Evolutionary conservation across 2,113 vertebrate genomes (phyloP).

Genomic region (Macheiramphus alcinus): DNA sequence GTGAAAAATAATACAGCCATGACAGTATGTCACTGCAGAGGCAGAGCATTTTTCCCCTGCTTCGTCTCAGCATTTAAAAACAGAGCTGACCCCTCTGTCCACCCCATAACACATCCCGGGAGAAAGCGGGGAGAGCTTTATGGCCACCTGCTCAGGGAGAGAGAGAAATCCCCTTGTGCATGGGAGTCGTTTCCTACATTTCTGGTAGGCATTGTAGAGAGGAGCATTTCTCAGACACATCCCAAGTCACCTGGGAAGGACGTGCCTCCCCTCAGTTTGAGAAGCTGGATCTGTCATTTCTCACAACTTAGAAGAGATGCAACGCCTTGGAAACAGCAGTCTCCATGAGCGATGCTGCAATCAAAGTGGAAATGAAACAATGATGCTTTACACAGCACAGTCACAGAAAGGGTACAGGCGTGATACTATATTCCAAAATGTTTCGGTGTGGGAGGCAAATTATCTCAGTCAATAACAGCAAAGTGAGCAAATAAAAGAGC

Average conservation of each 20-base stretch:
- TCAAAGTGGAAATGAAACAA: neutral
- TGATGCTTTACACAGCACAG: neutral
- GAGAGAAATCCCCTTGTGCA: neutral
- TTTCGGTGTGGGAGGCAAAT: conserved; percentile 20
- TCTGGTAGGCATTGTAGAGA: neutral
- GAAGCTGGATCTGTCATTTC: neutral
- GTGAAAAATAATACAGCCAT: neutral
- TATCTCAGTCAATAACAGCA: conserved; percentile 9
- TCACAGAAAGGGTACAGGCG: neutral
- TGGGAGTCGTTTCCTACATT: neutral
- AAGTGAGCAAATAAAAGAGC: conserved; percentile 14
- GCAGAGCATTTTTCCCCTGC: neutral
- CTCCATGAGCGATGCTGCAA: neutral
- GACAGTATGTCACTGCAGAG: neutral
- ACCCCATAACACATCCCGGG: neutral
- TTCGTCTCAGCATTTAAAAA: neutral
- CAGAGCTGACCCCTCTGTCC: neutral
- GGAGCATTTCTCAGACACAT: neutral
- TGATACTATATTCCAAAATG: neutral
- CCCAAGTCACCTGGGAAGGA: neutral
- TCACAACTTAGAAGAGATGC: neutral
- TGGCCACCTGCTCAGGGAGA: neutral
- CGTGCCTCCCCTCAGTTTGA: neutral
- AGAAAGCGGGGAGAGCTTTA: neutral
- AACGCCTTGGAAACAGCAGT: neutral